Conservation (phyloP, 2,113 vertebrate species). For the Oenanthe melanoleuca region DNA sequence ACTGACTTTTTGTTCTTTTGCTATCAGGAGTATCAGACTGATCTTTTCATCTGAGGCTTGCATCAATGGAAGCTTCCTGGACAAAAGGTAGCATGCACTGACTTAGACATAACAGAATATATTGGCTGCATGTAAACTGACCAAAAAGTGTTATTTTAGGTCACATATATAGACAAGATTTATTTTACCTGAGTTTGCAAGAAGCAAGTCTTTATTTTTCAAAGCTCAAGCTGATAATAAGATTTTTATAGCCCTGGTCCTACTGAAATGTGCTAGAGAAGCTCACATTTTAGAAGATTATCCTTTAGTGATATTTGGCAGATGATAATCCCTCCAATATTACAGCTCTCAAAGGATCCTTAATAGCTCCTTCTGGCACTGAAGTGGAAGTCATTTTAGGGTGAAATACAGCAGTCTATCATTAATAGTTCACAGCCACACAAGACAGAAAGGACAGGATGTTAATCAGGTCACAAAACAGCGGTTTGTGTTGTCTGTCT, state of each 20-base stretch:
- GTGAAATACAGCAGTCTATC: not conserved
- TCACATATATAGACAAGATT: not conserved
- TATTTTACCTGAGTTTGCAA: not conserved
- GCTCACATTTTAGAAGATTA: not conserved
- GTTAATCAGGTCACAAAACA: not conserved
- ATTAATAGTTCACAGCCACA: not conserved
- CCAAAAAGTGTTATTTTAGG: not conserved
- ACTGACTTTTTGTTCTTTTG: not conserved
- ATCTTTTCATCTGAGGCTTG: conserved; percentile 69
- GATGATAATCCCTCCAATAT: not conserved
- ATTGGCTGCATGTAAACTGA: not conserved
- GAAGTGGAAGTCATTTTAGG: not conserved
- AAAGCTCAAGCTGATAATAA: not conserved
- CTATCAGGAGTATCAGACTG: conserved; percentile 31
- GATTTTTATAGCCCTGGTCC: not conserved
- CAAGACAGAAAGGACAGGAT: not conserved
- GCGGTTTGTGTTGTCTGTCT: not conserved
- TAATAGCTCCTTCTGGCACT: not conserved
- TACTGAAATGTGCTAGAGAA: not conserved
- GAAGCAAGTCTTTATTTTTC: not conserved
- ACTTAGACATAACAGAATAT: not conserved
- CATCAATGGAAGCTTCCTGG: conserved; percentile 71
- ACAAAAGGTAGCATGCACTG: conserved; percentile 21
- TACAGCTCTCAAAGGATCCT: not conserved
- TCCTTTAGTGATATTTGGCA: not conserved